Evolutionary conservation across 2,113 vertebrate species (phyloP).

Genomic region (Callaeas wilsoni): DNA sequence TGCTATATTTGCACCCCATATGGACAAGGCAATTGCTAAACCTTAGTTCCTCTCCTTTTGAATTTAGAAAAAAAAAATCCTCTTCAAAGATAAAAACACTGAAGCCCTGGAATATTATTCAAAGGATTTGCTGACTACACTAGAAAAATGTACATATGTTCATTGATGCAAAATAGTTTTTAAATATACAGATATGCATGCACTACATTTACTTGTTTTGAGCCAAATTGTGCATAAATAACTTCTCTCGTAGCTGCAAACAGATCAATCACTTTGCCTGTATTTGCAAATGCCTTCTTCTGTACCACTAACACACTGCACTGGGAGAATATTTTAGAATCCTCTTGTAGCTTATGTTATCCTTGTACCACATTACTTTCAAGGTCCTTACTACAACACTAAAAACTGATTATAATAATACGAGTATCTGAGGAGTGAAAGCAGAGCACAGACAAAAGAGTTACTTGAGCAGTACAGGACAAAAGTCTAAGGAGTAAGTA

Average conservation of each 20-base stretch:
- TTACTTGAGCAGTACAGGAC: background rate
- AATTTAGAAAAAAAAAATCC: background rate
- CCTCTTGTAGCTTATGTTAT: background rate
- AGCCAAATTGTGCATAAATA: slow-evolving; percentile 42
- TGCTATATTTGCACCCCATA: background rate
- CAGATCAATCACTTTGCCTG: slow-evolving; percentile 44
- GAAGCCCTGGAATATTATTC: background rate
- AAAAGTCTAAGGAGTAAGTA: background rate
- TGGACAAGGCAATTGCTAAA: background rate
- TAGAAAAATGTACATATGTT: slow-evolving; percentile 29
- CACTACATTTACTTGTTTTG: slow-evolving; percentile 6
- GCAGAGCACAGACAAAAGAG: background rate
- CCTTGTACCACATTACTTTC: background rate
- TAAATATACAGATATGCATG: background rate
- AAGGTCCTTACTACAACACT: background rate
- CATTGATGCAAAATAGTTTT: slow-evolving; percentile 53
- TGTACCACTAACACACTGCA: background rate
- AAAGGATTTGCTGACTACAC: background rate
- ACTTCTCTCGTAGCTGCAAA: slow-evolving; percentile 23
- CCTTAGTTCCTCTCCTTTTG: background rate
- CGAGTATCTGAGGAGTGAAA: background rate
- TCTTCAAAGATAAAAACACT: background rate
- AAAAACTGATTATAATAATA: background rate
- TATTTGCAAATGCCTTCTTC: slow-evolving; percentile 27
- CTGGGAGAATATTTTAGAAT: background rate